Evolutionary conservation across 2,888 invertebrate species (phyloP).

Genomic region (Venustoraphidia nigricollis): DNA sequence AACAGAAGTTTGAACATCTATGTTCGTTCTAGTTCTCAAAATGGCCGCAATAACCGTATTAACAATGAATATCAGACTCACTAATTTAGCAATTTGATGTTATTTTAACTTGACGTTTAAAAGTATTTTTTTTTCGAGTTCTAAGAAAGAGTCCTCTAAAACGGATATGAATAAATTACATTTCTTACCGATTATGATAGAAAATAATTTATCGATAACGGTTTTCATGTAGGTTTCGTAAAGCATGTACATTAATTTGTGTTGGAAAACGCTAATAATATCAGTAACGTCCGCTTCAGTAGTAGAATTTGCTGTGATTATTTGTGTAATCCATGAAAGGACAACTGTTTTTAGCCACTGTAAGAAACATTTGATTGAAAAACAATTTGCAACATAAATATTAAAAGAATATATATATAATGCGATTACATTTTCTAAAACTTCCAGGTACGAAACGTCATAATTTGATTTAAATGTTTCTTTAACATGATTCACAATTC

Average conservation of each 20-base stretch:
- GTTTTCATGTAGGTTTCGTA: constrained; percentile 80
- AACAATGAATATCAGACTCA: too few species aligned
- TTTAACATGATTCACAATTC: constrained; percentile 72
- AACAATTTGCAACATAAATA: not conserved
- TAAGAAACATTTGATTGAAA: constrained; percentile 12
- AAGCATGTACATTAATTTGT: constrained; percentile 65
- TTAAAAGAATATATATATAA: not conserved
- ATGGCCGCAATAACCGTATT: not conserved
- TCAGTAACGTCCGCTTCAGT: constrained; percentile 37
- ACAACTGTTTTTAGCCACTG: constrained; percentile 79
- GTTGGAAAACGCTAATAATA: constrained; percentile 38
- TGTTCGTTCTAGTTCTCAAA: not conserved
- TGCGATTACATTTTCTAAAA: constrained; percentile 50
- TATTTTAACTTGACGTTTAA: too few species aligned
- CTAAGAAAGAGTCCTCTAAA: too few species aligned
- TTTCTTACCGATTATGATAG: constrained; percentile 69
- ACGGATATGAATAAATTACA: too few species aligned
- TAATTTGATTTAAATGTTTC: constrained; percentile 75
- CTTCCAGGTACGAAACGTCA: constrained; percentile 64
- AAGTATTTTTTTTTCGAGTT: too few species aligned
- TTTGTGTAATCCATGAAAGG: constrained; percentile 70
- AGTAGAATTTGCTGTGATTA: constrained; percentile 55
- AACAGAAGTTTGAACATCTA: too few species aligned
- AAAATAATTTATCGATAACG: constrained; percentile 84
- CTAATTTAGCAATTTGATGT: too few species aligned